Evolutionary conservation across 1,140 invertebrate species (phyloP), one percentile per base, ranked within the genome.

Genomic region (Lepidurus couesii): DNA sequence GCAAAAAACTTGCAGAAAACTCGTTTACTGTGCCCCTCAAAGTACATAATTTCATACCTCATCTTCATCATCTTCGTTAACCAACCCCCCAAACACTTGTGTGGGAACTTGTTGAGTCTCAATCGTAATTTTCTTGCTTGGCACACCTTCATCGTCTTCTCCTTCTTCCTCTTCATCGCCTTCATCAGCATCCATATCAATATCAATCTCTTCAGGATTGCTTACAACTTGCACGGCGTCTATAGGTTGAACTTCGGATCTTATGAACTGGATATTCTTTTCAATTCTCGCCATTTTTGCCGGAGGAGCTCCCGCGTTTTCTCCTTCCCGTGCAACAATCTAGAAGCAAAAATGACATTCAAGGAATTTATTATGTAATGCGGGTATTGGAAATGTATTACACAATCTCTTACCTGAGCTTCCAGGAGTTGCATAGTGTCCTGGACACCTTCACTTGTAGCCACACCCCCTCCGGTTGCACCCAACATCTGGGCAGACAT

Each of bases 401-500:
- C 34, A 34, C 34, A 42, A 42, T 87, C 85, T 78, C 90, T 89
- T 75, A 92, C 92, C 86, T 92, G 93, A 16, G 92, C 94, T 84
- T 97, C 94, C 76, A 97, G 84, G 83, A 94, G 89, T 84, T 92
- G 88, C 93, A 97, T 97, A 75, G 92, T 92, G 86, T 95, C 92
- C 77, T 92, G 91, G 81, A 88, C 88, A 47, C 89, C 90, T 74
- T 91, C 89, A 74, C 89, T 89, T 73, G 91, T 86, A 83, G 91
- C 89, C 2, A 90, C 73, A 76, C 81, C 89, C 73, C 92, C 87
- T 73, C 89, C 90, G 16, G 88, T 90, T 26, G 92, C 92, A 81
- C 91, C 93, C 79, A 97, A 87, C 92, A 98, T 98, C 84, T 98
- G 96, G 7, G 96, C 95, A 34, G 96, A 96, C 96, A 99, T 98